Base-by-base conservation (phyloP, 2,888 invertebrate genomes). In the Rhodophaea formosa region DNA sequence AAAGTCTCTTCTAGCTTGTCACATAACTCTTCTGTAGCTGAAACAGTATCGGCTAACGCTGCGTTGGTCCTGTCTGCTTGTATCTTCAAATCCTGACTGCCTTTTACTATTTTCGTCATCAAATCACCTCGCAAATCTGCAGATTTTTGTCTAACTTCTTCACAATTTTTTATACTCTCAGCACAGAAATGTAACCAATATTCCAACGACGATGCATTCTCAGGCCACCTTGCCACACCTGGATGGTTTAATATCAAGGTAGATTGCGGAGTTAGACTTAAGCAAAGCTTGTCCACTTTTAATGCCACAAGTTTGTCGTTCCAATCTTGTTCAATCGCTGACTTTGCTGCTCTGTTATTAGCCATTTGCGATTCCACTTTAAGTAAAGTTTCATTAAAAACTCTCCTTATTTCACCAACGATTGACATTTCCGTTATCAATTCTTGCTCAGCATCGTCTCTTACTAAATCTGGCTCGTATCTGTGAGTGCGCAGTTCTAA, bases 281-380 rank as follows among this genome's bases (percentile, higher is more conserved):
- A 88, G 75, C 95, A 95, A 1, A 86, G 77, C 0, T 93, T 91
- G 67, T 97, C 97, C 12, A 95, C 89, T 65, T 94, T 94, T 68
- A 95, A 93, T 0, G 96, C 91, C 47, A 95, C 93, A 72, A 93
- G 93, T 84, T 98, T 98, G 77, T 98, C 97, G 66, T 97, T 95
- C 97, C 97, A 98, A 78, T 98, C 97, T 66, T 93, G 93, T 84
- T 98, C 98, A 59, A 97, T 86, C 17, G 94, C 92, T 45, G 94
- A 91, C 77, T 97, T 97, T 0, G 95, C 95, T 5, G 95, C 94
- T 74, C 94, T 95, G 72, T 97, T 95, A 69, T 94, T 93, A n/a
- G 91, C 75, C 76, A 96, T 92, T 78, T 96, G 96, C 30, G 88
- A 82, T 63, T 95, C 94, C 1, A 95, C 94, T 75, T 95, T 95